phyloP scores from a whole-genome alignment of 2,797 vertebrate genomes.

The Helostoma temminkii region DNA sequence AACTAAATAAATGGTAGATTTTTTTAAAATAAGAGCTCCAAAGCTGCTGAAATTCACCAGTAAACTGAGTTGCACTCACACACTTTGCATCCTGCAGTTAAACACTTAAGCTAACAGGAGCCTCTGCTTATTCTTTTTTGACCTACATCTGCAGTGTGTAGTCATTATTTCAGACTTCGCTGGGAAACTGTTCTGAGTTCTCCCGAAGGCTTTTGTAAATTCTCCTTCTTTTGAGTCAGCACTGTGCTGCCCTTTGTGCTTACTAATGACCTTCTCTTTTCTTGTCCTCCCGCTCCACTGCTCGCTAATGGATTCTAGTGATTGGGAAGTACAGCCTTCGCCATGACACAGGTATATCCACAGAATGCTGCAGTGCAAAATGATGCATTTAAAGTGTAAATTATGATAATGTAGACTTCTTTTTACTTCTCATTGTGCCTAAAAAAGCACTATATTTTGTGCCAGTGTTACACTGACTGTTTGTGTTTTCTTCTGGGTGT shows the following conservation, averaged over 20 bases:
- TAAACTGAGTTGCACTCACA: not conserved
- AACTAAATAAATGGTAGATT: too few relatives aligned
- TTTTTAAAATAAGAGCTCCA: too few relatives aligned
- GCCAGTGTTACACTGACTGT: not conserved
- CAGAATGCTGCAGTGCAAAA: not conserved
- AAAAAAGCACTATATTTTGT: not conserved
- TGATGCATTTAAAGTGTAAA: not conserved
- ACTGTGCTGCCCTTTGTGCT: constrained; percentile 29
- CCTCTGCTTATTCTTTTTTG: constrained; percentile 22
- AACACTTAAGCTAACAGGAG: constrained; percentile 18
- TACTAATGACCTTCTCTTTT: constrained; percentile 47
- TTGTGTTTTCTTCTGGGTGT: constrained; percentile 1
- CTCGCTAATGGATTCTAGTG: constrained; percentile 67
- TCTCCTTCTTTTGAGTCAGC: constrained; percentile 52
- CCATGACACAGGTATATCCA: constrained; percentile 82
- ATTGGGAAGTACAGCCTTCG: constrained; percentile 87
- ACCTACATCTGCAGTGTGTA: constrained; percentile 55
- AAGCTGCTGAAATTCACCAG: not conserved
- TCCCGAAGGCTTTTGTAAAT: constrained; percentile 33
- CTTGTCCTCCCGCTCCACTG: constrained; percentile 12
- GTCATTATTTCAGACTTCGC: constrained; percentile 55
- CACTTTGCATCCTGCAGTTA: constrained; percentile 14
- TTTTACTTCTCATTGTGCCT: not conserved
- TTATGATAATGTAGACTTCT: not conserved
- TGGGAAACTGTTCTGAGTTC: constrained; percentile 24